Evolutionary conservation across 2,113 vertebrate genomes (phyloP), one percentile per base, ranked within the genome.

Genomic region (Acrocephalus kingi): DNA sequence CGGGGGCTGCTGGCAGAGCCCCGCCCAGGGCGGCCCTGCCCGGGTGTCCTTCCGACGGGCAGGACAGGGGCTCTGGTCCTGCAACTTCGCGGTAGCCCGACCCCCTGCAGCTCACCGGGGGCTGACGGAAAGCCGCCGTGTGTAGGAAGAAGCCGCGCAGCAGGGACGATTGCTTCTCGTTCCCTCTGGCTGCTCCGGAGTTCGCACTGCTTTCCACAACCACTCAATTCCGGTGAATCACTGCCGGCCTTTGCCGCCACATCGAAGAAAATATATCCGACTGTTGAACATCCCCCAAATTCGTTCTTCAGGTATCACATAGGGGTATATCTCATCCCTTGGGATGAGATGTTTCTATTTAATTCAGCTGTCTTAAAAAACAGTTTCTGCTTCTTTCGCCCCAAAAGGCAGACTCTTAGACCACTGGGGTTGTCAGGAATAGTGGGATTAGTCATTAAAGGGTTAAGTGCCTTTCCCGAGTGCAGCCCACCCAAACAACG

Each of bases 151-250:
- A 27, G n/a, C 24, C 6, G 3, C 21, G 1, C 13, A 15, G 59
- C 28, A 8, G 8, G 9, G 7, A 13, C 12, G 3, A 6, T 28
- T 11, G 1, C 21, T 45, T 25, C 30, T 33, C 30, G 0, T 11
- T 30, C n/a, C 22, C 33, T 46, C 28, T 25, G 2, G 48, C 27
- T 41, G 10, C 39, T 56, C 49, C 4, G 1, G 6, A 23, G 39
- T 9, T 39, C 1, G 4, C 31, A 46, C 6, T 15, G 15, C 5
- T 52, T 54, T 31, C 46, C 18, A 1, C 55, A 24, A 28, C 12
- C 24, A 2, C 35, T 14, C 22, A 1, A 0, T 16, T 14, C 7
- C 30, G 22, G n/a, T 7, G 37, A 35, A 18, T 46, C 46, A 1
- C 27, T 25, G 16, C 54, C 4, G 15, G 54, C 58, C 63, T 41